A percentile compares a stretch with the other conserved stretches of the same genome.
phyloP scores from a whole-genome alignment of 2,113 vertebrate species.

The Hippocampus comes region DNA sequence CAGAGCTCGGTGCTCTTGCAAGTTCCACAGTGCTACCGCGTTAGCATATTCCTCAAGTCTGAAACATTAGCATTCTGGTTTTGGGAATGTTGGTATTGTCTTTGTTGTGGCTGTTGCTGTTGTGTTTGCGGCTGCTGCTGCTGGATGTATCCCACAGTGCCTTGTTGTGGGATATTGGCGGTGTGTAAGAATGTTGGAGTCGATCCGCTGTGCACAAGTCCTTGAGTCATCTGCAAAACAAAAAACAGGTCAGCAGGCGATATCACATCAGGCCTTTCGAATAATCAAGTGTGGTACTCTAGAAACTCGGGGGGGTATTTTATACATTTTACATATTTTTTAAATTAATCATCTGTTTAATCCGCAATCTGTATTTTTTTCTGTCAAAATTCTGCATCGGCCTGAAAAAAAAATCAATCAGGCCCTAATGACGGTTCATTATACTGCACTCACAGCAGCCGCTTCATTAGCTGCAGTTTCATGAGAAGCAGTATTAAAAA shows the following conservation, averaged over 20 bases:
- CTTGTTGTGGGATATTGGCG: slow-evolving; percentile 59
- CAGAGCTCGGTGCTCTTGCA: slow-evolving; percentile 18
- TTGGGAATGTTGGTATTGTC: slow-evolving; percentile 70
- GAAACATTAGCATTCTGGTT: slow-evolving; percentile 70
- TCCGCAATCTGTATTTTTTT: no score
- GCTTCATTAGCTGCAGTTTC: not conserved
- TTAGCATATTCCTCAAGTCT: slow-evolving; percentile 79
- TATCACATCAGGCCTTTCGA: not conserved
- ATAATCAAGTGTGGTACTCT: not conserved
- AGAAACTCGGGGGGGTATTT: no score
- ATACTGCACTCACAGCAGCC: no score
- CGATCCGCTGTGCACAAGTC: slow-evolving; percentile 62
- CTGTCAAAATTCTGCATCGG: no score
- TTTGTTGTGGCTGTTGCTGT: slow-evolving; percentile 54
- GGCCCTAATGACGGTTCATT: no score
- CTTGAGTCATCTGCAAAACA: slow-evolving; percentile 72
- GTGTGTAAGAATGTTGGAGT: slow-evolving; percentile 70
- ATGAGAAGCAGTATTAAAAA: no score
- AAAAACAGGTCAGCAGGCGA: not conserved
- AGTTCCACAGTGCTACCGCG: slow-evolving; percentile 65
- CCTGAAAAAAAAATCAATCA: no score
- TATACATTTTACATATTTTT: no score
- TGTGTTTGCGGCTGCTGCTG: slow-evolving; percentile 50
- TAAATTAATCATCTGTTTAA: no score
- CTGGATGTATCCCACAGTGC: slow-evolving; percentile 73